Evolutionary conservation across 1,140 invertebrate genomes (phyloP).

Genomic region (Listronotus oregonensis): DNA sequence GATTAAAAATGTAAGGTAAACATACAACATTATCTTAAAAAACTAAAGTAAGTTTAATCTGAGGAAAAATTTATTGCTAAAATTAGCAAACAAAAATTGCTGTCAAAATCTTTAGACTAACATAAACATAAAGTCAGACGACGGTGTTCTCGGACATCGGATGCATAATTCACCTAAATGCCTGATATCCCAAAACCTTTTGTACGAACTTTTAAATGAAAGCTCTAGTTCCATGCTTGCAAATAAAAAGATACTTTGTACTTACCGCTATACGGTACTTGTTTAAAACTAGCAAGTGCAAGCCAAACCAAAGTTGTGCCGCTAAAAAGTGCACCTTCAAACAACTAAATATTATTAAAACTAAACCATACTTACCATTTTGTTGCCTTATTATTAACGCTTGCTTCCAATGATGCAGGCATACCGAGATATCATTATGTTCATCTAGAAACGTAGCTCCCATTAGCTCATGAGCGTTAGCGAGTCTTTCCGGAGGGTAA

Average conservation of each 20-base stretch:
- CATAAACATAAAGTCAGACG: no score
- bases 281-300: slow-evolving; percentile 10
- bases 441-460: slow-evolving; percentile 84
- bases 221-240: background rate
- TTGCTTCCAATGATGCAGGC: slow-evolving; percentile 70
- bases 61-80: no score
- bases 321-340: slow-evolving; percentile 18
- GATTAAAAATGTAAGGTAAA: no score
- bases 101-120: no score
- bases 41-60: no score
- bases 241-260: slow-evolving; percentile 16
- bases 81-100: no score
- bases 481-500: slow-evolving; percentile 71
- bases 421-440: slow-evolving; percentile 72
- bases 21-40: no score
- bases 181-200: background rate
- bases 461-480: slow-evolving; percentile 84
- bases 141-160: no score
- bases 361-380: slow-evolving; percentile 40
- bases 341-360: slow-evolving; percentile 6
- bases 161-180: no score
- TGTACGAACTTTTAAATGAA: background rate
- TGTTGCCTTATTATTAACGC: slow-evolving; percentile 64
- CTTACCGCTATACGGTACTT: slow-evolving; percentile 20
- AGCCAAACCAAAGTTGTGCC: slow-evolving; percentile 12